These are phyloP conservation scores for Dinomys branickii DNA, from an alignment of 2,113 vertebrate genomes.

Conservation along the genomic window DNA sequence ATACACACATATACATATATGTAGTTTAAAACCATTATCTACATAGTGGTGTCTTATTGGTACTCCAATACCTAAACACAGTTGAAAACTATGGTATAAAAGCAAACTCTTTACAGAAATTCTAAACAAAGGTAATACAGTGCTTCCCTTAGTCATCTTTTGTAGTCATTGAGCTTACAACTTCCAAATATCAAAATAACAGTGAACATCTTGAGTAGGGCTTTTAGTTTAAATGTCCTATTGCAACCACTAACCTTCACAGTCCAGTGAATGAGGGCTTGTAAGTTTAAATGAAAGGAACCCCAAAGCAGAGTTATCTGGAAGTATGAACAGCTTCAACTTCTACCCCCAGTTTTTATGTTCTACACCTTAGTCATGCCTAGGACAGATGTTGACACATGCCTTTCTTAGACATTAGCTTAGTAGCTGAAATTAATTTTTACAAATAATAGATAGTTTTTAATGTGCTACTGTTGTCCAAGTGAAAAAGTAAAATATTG, in stretches of 20 bases:
- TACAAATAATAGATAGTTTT: neutral
- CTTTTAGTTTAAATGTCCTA: neutral
- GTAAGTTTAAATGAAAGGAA: neutral
- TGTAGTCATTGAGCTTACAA: neutral
- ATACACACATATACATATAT: neutral
- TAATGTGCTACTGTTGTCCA: neutral
- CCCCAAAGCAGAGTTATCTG: neutral
- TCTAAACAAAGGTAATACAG: neutral
- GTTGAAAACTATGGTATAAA: slow-evolving; percentile 1
- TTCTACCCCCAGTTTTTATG: neutral
- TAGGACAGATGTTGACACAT: neutral
- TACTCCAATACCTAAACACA: neutral
- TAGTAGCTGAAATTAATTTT: neutral
- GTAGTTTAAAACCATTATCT: slow-evolving; percentile 1
- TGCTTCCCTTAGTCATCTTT: neutral
- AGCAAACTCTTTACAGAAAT: neutral
- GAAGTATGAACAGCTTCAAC: neutral
- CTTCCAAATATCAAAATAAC: neutral
- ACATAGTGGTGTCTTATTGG: neutral
- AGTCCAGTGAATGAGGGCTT: neutral
- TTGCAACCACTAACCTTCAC: neutral
- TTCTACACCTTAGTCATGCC: neutral
- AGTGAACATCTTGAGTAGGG: neutral
- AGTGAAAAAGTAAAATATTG: neutral
- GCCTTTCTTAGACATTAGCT: neutral